phyloP scores from a whole-genome alignment of 2,888 invertebrate species.

The Aethes cnicana region DNA sequence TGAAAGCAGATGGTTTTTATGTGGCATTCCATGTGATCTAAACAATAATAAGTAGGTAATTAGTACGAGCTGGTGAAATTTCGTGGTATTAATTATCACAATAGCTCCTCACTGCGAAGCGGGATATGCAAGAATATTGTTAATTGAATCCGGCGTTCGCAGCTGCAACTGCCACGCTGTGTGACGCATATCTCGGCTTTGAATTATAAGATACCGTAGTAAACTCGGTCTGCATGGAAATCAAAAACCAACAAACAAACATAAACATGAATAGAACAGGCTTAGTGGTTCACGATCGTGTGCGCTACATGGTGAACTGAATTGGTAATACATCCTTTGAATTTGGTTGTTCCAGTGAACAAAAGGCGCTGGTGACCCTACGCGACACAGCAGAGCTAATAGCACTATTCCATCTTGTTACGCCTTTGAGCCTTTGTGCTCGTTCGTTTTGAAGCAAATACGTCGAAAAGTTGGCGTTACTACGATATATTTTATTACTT shows the following conservation, averaged over 20 bases:
- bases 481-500: too few species aligned
- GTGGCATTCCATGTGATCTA: too few species aligned
- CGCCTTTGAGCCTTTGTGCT: slow-evolving; percentile 28
- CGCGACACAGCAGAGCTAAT: slow-evolving; percentile 1
- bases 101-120: slow-evolving; percentile 2
- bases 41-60: neutral
- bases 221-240: neutral
- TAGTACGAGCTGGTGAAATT: slow-evolving; percentile 10
- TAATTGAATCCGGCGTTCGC: slow-evolving; percentile 3
- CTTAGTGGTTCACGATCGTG: slow-evolving; percentile 7
- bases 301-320: slow-evolving; percentile 11
- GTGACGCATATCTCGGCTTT: slow-evolving; percentile 3
- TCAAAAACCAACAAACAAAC: slow-evolving; percentile 13
- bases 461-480: too few species aligned
- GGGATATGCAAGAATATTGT: slow-evolving; percentile 12
- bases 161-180: neutral
- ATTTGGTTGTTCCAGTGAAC: slow-evolving; percentile 18
- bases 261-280: slow-evolving; percentile 12
- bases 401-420: slow-evolving; percentile 18
- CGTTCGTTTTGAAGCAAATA: too few species aligned
- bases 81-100: slow-evolving; percentile 8
- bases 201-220: slow-evolving; percentile 9
- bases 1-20: too few species aligned
- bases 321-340: slow-evolving; percentile 17
- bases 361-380: slow-evolving; percentile 20